phyloP scores from a whole-genome alignment of 2,797 vertebrate species.

The Poecile montanus region DNA sequence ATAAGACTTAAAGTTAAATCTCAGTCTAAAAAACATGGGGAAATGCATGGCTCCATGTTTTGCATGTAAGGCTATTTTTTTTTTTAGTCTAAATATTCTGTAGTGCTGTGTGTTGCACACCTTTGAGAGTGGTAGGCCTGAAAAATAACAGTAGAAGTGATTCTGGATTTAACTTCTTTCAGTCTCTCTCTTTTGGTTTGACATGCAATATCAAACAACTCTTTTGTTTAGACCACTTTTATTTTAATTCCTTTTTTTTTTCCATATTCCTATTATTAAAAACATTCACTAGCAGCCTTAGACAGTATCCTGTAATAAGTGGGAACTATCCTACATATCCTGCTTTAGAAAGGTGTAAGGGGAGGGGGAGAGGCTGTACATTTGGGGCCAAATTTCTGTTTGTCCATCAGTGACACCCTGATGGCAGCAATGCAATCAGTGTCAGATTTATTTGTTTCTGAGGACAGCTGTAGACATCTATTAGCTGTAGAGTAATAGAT shows the following conservation, averaged over 20 bases:
- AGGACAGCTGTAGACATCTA: background rate
- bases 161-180: background rate
- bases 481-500: background rate
- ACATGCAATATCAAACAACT: background rate
- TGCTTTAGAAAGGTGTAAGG: background rate
- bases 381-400: background rate
- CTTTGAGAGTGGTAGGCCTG: background rate
- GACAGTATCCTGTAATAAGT: background rate
- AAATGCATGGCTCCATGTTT: background rate
- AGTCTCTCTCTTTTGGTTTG: background rate
- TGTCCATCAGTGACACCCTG: background rate
- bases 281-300: background rate
- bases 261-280: background rate
- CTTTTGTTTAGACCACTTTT: background rate
- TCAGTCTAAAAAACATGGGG: background rate
- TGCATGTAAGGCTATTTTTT: background rate
- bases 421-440: background rate
- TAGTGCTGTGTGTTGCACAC: background rate
- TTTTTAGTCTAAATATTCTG: background rate
- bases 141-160: background rate
- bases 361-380: background rate
- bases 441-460: background rate
- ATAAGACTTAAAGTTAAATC: background rate
- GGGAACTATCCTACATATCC: background rate
- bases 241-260: background rate